Conservation (phyloP, 2,888 invertebrate genomes). For the Hybos culiciformis region DNA sequence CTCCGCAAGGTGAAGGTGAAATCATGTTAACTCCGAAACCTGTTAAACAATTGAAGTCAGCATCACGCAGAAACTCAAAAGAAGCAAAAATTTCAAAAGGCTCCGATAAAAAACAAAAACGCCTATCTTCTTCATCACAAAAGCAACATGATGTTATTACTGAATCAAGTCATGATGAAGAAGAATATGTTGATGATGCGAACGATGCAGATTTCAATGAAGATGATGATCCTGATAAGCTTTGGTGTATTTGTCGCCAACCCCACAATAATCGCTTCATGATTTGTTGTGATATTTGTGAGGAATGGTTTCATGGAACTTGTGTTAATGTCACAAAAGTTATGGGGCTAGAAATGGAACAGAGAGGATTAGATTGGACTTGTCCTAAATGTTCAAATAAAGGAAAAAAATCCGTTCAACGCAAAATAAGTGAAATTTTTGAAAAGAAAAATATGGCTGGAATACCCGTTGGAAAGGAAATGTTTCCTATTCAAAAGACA, state of each 20-base stretch:
- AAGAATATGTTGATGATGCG: slow-evolving; percentile 16
- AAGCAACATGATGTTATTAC: slow-evolving; percentile 5
- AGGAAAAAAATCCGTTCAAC: slow-evolving; percentile 9
- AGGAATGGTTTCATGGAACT: slow-evolving; percentile 97
- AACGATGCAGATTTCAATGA: slow-evolving; percentile 55
- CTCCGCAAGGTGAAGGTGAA: not conserved
- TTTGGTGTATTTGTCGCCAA: slow-evolving; percentile 92
- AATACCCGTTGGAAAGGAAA: not conserved
- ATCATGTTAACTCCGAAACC: not conserved
- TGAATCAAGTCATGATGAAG: slow-evolving; percentile 8
- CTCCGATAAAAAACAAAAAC: slow-evolving; percentile 3
- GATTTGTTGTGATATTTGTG: slow-evolving; percentile 93
- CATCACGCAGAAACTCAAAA: not conserved
- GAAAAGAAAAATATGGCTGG: slow-evolving; percentile 5
- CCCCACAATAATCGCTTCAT: slow-evolving; percentile 93
- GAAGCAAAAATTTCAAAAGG: slow-evolving; percentile 4
- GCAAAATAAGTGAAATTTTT: slow-evolving; percentile 12
- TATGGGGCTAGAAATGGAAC: slow-evolving; percentile 86
- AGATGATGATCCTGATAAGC: slow-evolving; percentile 85
- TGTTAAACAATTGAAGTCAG: not conserved
- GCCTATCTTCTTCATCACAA: slow-evolving; percentile 8
- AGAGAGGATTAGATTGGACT: slow-evolving; percentile 74
- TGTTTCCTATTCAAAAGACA: slow-evolving; percentile 8
- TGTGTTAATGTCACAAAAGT: slow-evolving; percentile 87
- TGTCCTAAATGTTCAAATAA: slow-evolving; percentile 67